A percentile compares a stretch with the other conserved stretches of the same genome.
Conservation (phyloP, 2,888 invertebrate genomes). For the Morpho achilles region DNA sequence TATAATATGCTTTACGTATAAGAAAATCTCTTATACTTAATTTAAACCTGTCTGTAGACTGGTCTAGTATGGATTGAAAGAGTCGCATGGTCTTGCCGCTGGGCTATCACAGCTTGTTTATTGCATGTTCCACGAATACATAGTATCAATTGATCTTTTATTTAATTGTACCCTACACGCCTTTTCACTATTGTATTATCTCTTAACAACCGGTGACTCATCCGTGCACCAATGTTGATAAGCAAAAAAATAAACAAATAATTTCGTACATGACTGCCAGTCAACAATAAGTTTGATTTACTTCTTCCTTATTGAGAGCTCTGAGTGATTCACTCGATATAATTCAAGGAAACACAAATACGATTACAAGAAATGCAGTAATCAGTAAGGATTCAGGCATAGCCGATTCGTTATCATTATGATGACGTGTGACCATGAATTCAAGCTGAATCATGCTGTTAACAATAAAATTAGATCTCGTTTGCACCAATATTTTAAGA, state of each 20-base stretch:
- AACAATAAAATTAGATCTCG: slow-evolving; percentile 15
- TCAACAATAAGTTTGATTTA: neutral
- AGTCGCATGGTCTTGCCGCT: no score
- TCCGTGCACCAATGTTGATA: no score
- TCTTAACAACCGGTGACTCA: no score
- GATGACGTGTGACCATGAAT: slow-evolving; percentile 19
- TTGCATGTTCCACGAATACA: no score
- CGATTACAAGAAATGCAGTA: neutral
- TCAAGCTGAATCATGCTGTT: slow-evolving; percentile 15
- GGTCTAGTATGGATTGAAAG: no score
- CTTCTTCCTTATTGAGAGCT: neutral
- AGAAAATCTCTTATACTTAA: no score
- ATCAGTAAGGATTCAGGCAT: slow-evolving; percentile 7
- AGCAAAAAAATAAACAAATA: neutral
- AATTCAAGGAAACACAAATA: slow-evolving; percentile 13
- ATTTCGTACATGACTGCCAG: neutral
- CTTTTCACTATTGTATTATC: no score
- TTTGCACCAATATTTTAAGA: slow-evolving; percentile 1
- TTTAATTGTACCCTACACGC: no score
- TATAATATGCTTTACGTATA: no score
- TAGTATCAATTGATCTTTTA: no score
- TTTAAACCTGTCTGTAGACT: no score
- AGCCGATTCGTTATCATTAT: slow-evolving; percentile 18
- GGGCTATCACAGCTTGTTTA: no score
- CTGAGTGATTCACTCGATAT: slow-evolving; percentile 4